Base-by-base conservation (phyloP, 2,113 vertebrate genomes). In the Chiloscyllium plagiosum region DNA sequence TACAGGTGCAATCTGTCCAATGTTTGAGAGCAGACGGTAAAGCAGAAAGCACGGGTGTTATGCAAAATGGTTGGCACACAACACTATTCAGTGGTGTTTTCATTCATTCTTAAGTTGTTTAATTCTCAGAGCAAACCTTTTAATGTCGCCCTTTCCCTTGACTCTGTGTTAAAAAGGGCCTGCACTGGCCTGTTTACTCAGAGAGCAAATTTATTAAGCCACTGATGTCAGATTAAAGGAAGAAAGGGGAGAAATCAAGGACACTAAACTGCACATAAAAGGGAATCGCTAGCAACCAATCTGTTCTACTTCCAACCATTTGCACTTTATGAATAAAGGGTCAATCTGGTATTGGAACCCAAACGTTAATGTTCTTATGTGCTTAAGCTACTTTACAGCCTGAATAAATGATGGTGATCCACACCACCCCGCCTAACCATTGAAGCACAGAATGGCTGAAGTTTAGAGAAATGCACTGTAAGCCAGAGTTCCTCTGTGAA, bases 331-430 rank as follows among this genome's bases (percentile, higher is more conserved):
- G 98, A 98, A 98, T 98, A 98, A 76, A 98, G 97, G 98, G 98
- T 98, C 97, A 98, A 97, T 97, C 98, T 98, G 97, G 98, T 97
- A 97, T 97, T 98, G 97, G 98, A 97, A 98, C 97, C 98, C 97
- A 98, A 98, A 98, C 98, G 98, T 97, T 98, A 98, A 98, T 97
- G 98, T 98, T 97, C 98, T 98, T 98, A 98, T 98, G 97, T 97
- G 96, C 97, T 98, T 98, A 98, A 98, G 98, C 98, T 97, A 97
- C 97, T 98, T 98, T 98, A 98, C 97, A 97, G 98, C 98, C 97
- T 98, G 97, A 98, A 97, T 97, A 98, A 98, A 98, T 97, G 98
- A 98, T 97, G 97, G 97, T 96, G 97, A 97, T 97, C 96, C 96
- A 95, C 96, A 96, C 95, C 96, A 97, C 97, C 97, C 97, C 97